Base-by-base conservation (phyloP, 2,113 vertebrate genomes). In the Motacilla tschutschensis region DNA sequence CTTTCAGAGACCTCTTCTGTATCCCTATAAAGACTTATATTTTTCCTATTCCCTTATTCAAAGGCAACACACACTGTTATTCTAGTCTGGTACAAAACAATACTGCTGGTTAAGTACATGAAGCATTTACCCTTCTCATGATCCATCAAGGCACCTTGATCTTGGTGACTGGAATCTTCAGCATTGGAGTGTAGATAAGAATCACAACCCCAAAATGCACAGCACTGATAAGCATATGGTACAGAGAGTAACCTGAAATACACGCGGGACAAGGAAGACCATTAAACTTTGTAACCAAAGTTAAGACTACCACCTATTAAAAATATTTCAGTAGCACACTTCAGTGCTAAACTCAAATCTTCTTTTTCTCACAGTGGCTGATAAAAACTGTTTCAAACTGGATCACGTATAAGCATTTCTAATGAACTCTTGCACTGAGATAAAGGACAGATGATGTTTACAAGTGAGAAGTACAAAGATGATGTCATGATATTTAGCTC, bases 191-290 rank as follows among this genome's bases (percentile, higher is more conserved):
- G 97, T 28, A 91, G 80, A 2, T 96, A 94, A 47, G 98, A 97
- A 87, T 99, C 98, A 93, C 98, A 99, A 12, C 97, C 98, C 87
- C 98, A 97, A 89, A 99, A 99, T 2, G 98, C 98, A 94, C 99
- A 99, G 95, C 99, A 99, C 93, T 99, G 99, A 94, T 99, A 99
- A 62, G 99, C 99, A 33, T 99, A 99, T 0, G 99, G 98, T 47
- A 99, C 98, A 46, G 98, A 99, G 77, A 99, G 97, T 33, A 98
- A 99, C 97, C 99, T 99, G 63, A 66, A 95, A 88, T 15, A 81
- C 24, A 85, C 19, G 44, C 10, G 87, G 46, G 66, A 82, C 36
- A 88, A 62, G 7, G 9, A 43, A 38, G 29, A 46, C 9, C 5
- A 40, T 58, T 76, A 79, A 63, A 26, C 40, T 9, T 3, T 21